Evolutionary conservation across 2,888 invertebrate species (phyloP), one percentile per base, ranked within the genome.

Genomic region (Slavum lentiscoides): DNA sequence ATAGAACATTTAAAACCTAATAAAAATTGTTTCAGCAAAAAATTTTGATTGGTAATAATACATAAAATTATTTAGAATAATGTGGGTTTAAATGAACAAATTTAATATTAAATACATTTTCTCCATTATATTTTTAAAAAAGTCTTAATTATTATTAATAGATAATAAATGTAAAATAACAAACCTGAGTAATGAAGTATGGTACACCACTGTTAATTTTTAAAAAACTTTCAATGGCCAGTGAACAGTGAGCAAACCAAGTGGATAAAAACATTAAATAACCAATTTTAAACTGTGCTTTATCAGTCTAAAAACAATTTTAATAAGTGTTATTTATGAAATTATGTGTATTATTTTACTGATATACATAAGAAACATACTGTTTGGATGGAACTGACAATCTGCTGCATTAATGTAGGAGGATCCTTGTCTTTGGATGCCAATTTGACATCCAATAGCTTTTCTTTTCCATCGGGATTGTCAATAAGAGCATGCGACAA

Each of bases 351-450:
- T 2, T 49, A 49, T 49, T 49, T 11, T 15, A 69, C 0, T 23
- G 43, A 13, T 39, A 67, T 11, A 68, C 6, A n/a, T 7, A 43
- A 21, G 70, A 76, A 81, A 82, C 81, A 77, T 83, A 85, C 92
- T 86, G 94, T 94, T 86, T 96, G 95, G 82, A 98, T 87, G 83
- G 95, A 89, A 85, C 92, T 89, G 8, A 94, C 92, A 85, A 96
- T 94, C 86, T 98, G 97, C 84, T 96, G 94, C 83, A 99, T 88
- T 82, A 99, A 88, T 1, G 96, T 93, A 0, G 98, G 96, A 8
- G 94, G 91, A 82, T 93, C 92, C 0, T 94, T 94, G 83, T 92
- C 92, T 0, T 94, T 93, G 6, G 84, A 83, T 3, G 84, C 83
- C 82, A 99, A 88, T 83, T 98, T 89, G 7, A 99, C 98, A 81